Conservation (phyloP, 1,140 invertebrate genomes). For the Microplitis mediator region DNA sequence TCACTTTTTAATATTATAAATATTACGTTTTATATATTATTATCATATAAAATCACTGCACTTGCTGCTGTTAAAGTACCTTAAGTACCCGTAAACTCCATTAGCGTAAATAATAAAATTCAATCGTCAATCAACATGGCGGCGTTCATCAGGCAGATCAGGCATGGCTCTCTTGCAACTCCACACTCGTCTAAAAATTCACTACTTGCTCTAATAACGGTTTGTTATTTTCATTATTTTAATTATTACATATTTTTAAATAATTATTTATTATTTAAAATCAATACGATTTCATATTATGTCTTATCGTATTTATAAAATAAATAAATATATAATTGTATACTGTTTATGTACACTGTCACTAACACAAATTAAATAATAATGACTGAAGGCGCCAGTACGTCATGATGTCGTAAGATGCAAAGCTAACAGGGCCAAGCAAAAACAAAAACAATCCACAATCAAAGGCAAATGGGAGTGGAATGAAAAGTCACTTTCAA, state of each 20-base stretch:
- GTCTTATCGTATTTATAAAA: too few relatives aligned
- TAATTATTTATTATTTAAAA: background rate
- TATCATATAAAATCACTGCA: too few relatives aligned
- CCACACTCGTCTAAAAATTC: conserved; percentile 25
- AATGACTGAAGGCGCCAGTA: conserved; percentile 2
- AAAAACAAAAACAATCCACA: background rate
- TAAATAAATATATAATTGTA: too few relatives aligned
- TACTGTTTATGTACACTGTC: background rate
- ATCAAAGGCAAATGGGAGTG: conserved; percentile 23
- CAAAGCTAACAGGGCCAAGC: background rate
- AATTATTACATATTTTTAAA: background rate
- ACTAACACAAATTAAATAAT: too few relatives aligned
- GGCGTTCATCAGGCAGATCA: conserved; percentile 68
- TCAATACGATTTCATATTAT: too few relatives aligned
- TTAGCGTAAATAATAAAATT: background rate
- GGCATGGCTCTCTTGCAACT: conserved; percentile 59
- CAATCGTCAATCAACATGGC: conserved; percentile 59
- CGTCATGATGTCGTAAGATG: conserved; percentile 4
- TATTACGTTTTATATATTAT: too few relatives aligned
- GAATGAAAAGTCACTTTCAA: conserved; percentile 24
- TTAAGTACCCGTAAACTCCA: too few relatives aligned
- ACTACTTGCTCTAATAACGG: conserved; percentile 36
- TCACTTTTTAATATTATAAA: too few relatives aligned
- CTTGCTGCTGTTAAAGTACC: too few relatives aligned
- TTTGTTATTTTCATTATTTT: conserved; percentile 36